Percentiles rank a stretch among this genome's conserved stretches.
These are phyloP conservation scores for Vanessa atalanta DNA, from an alignment of 1,140 invertebrate species.

Conservation along the genomic window DNA sequence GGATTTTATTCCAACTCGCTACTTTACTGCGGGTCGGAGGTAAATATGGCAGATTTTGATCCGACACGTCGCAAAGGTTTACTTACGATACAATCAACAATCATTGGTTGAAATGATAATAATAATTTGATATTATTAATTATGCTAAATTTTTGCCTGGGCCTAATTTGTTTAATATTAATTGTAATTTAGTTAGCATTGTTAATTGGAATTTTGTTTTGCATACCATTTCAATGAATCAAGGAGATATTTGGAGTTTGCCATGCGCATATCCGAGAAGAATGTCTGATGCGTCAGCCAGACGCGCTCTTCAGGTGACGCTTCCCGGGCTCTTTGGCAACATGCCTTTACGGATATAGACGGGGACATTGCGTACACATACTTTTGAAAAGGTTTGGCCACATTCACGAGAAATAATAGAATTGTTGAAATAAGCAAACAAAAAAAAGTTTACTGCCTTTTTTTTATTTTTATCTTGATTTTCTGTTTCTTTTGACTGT, in stretches of 20 bases:
- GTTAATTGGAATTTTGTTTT: neutral
- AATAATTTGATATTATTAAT: no score
- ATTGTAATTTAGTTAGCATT: neutral
- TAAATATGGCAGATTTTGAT: no score
- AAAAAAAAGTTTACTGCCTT: neutral
- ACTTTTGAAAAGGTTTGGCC: constrained; percentile 12
- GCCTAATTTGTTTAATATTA: neutral
- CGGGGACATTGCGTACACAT: constrained; percentile 35
- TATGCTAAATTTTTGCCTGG: no score
- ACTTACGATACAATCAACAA: no score
- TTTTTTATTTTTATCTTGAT: neutral
- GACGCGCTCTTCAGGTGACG: constrained; percentile 61
- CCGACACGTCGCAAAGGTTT: no score
- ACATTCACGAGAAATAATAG: neutral
- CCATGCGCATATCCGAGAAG: constrained; percentile 22
- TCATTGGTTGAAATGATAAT: no score
- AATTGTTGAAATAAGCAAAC: no score
- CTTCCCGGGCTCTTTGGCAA: constrained; percentile 59
- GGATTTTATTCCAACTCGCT: no score
- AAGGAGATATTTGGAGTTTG: constrained; percentile 23
- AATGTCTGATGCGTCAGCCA: constrained; percentile 51
- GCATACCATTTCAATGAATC: constrained; percentile 3
- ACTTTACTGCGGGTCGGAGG: no score
- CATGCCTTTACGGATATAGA: constrained; percentile 71
- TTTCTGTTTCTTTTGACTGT: neutral